Evolutionary conservation across 2,888 invertebrate genomes (phyloP).

Genomic region (Geophilus truncorum): DNA sequence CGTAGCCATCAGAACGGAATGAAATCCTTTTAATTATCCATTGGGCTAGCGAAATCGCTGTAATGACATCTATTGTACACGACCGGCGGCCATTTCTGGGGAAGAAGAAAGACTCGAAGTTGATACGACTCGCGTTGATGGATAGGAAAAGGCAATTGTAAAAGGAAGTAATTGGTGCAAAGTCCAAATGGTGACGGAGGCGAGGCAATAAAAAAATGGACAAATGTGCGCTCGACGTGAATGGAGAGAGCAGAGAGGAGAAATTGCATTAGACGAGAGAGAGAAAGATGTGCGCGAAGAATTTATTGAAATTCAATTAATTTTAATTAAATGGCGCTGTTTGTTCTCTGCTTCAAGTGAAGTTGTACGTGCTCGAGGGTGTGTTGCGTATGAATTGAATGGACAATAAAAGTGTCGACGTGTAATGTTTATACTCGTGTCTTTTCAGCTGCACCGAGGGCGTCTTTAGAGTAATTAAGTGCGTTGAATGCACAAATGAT

Average conservation of each 20-base stretch:
- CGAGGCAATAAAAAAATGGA: not conserved
- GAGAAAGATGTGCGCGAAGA: not conserved
- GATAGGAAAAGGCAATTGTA: not conserved
- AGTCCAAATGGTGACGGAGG: not conserved
- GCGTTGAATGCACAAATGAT: not conserved
- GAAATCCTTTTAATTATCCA: not conserved
- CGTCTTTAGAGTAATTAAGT: not conserved
- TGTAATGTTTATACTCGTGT: not conserved
- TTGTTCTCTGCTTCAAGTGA: not conserved
- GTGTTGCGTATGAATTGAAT: not conserved
- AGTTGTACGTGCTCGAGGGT: not conserved
- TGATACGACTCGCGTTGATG: not conserved
- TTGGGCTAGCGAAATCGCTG: not conserved
- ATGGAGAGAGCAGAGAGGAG: not conserved
- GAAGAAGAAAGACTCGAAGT: not conserved
- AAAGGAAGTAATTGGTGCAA: not conserved
- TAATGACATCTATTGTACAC: not conserved
- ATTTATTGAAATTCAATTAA: not conserved
- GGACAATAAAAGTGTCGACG: not conserved
- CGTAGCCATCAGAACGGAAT: not conserved
- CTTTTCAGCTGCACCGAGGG: not conserved
- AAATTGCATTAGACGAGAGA: not conserved
- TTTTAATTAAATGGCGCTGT: not conserved
- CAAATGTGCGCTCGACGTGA: no score
- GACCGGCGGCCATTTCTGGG: not conserved